Conservation (phyloP, 2,888 invertebrate genomes). For the Nudaria mundana region DNA sequence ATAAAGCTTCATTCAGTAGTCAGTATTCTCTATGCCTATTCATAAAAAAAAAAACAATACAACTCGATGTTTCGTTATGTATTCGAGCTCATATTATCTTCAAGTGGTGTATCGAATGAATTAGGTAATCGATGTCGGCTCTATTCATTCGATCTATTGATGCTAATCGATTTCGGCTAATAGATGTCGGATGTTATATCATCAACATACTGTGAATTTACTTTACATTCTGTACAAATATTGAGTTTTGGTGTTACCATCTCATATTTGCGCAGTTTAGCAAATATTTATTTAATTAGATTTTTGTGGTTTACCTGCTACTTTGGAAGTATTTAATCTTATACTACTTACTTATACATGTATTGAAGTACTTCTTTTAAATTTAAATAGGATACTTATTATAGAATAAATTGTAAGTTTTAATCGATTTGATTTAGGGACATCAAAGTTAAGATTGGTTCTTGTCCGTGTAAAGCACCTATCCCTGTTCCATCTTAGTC, state of each 20-base stretch:
- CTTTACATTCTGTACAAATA: neutral
- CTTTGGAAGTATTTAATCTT: too few species aligned
- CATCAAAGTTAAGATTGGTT: too few species aligned
- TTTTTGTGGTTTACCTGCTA: neutral
- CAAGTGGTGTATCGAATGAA: slow-evolving; percentile 5
- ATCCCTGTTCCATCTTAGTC: too few species aligned
- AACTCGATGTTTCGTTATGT: slow-evolving; percentile 6
- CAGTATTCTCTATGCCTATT: too few species aligned
- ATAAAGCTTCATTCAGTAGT: too few species aligned
- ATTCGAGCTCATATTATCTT: slow-evolving; percentile 10
- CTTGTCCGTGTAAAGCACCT: too few species aligned
- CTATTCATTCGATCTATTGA: slow-evolving; percentile 10
- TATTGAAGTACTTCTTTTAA: too few species aligned
- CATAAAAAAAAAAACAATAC: slow-evolving; percentile 1
- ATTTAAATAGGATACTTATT: too few species aligned
- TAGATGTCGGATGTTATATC: slow-evolving; percentile 16
- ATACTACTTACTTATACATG: too few species aligned
- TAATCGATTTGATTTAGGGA: too few species aligned
- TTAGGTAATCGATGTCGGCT: slow-evolving; percentile 4
- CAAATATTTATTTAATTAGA: neutral
- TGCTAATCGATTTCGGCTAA: slow-evolving; percentile 11
- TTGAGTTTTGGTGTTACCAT: neutral
- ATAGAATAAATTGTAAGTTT: too few species aligned
- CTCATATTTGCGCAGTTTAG: neutral
- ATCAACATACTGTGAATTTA: slow-evolving; percentile 14